Evolutionary conservation across 1,140 invertebrate species (phyloP), one percentile per base, ranked within the genome.

Genomic region (Tetramorium simillimum): DNA sequence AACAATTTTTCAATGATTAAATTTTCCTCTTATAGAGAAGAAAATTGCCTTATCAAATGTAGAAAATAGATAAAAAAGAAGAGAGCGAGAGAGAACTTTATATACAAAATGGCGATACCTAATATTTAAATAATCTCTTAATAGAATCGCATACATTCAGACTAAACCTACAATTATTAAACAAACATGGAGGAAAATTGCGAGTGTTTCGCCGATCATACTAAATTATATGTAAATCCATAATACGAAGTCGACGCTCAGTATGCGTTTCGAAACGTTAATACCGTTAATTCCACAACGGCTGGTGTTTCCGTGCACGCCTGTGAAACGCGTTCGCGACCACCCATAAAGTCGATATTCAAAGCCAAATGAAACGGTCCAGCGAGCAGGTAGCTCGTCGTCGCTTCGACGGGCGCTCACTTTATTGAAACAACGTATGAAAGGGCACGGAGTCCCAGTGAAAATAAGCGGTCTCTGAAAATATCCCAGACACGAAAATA

Each of bases 341-440:
- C 46, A 81, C 9, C 63, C 21, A 69, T 81, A 70, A 53, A 81
- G 77, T 81, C 77, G 63, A 81, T 69, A 69, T 69, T 81, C 77
- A 69, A 70, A 81, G 63, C 46, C 21, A 81, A 81, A 81, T 70
- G 63, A 81, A 81, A 81, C 33, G 63, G 63, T 81, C 63, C 63
- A 81, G 21, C 10, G 46, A 69, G 60, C 58, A 63, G 76, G 58
- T 60, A 76, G 18, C 46, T 81, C 28, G 33, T 80, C 76, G 43
- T 43, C 33, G 77, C 46, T 69, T 37, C 43, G 63, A 28, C 33
- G n/a, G 28, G 2, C 33, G n/a, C 2, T 37, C 33, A 33, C 33
- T 81, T 81, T 81, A 69, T 81, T 70, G 63, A 81, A 81, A 81
- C 77, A 69, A 80, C n/a, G 33, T 81, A 40, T 81, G 9, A 81